Conservation (phyloP, 2,888 invertebrate species). For the Limnephilus rhombicus region DNA sequence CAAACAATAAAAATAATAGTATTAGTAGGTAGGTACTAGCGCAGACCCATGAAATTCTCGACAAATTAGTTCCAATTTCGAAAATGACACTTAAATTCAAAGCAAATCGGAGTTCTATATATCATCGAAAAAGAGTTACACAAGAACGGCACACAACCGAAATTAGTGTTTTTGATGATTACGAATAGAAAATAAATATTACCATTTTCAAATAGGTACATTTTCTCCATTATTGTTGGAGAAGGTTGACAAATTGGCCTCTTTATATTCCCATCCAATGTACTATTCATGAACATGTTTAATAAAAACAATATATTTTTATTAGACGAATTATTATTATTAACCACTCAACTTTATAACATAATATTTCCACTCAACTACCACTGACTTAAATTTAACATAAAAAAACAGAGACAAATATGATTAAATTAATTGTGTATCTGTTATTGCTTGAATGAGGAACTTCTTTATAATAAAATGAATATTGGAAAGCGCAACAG, state of each 20-base stretch:
- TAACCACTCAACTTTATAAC: not conserved
- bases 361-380: not conserved
- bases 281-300: constrained; percentile 42
- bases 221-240: constrained; percentile 76
- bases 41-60: no score
- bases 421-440: not conserved
- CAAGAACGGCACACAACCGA: no score
- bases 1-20: not conserved
- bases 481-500: constrained; percentile 33
- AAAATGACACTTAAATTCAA: no score
- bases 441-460: not conserved
- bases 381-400: no score
- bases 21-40: no score
- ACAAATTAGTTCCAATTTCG: no score
- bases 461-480: not conserved
- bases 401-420: no score
- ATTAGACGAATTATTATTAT: not conserved
- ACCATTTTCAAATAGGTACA: constrained; percentile 78
- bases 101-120: no score
- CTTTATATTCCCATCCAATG: constrained; percentile 57
- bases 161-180: not conserved
- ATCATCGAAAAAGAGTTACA: no score
- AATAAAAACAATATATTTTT: constrained; percentile 17
- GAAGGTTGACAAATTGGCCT: constrained; percentile 66
- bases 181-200: constrained; percentile 64